Base-by-base conservation (phyloP, 2,888 invertebrate genomes). In the Andrena haemorrhoa region DNA sequence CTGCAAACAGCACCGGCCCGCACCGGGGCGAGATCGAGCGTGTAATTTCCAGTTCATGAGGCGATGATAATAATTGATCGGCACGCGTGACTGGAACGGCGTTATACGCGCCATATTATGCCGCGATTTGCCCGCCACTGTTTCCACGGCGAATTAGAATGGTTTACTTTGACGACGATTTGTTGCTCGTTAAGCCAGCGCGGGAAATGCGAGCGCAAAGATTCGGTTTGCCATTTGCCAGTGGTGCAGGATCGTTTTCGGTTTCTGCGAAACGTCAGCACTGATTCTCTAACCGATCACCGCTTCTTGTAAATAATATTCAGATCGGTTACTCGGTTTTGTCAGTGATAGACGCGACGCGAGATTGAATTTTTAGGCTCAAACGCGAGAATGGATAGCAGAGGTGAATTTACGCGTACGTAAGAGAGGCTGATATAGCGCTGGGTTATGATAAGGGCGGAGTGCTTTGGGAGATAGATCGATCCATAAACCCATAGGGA, bases 41-140 rank as follows among this genome's bases (percentile, higher is more conserved):
- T 61, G 69, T 79, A 75, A 75, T 75, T 82, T 80, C 82, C 80
- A 47, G 63, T 65, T 49, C 63, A 33, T 20, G 29, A 51, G 82
- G 66, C 23, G 23, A 4, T 49, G 51, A 75, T 82, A 80, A 82
- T 75, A 75, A 75, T 80, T 75, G 81, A 82, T 82, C 63, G 49
- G 74, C 31, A 63, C 49, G 65, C 51, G 35, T 23, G 80, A 75
- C 63, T 61, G 58, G 60, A 74, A 74, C 65, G 41, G 58, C 26
- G 56, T 74, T 74, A 74, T 56, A 61, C 26, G 26, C 31, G 29
- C 16, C n/a, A 41, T 75, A 69, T 75, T 74, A 71, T 35, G 35
- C 47, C 33, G n/a, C n/a, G 69, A 79, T 70, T 81, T 74, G 64
- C n/a, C 26, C 35, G 49, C 7, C 35, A 61, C 29, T 70, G 75